Evolutionary conservation across 2,797 vertebrate species (phyloP).

Genomic region (Pangasius larnaudii): DNA sequence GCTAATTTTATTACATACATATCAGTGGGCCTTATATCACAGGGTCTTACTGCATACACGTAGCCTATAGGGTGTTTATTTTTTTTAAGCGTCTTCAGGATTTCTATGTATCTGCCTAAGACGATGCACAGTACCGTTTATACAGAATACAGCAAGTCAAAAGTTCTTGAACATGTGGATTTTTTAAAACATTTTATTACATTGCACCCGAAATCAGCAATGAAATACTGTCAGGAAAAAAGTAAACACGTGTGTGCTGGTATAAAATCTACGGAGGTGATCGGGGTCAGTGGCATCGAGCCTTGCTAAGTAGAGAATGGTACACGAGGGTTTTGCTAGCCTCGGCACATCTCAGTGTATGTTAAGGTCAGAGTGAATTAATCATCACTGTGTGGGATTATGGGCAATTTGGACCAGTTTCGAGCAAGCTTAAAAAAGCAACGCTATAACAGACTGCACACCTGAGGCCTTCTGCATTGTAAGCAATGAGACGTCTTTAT

Average conservation of each 20-base stretch:
- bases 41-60: too few species aligned
- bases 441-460: neutral
- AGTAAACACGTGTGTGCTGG: neutral
- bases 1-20: neutral
- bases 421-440: slow-evolving; percentile 18
- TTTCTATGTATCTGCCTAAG: neutral
- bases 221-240: neutral
- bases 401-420: slow-evolving; percentile 35
- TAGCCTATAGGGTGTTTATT: too few species aligned
- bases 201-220: neutral
- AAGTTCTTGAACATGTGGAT: neutral
- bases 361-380: slow-evolving; percentile 34
- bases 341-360: neutral
- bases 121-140: neutral
- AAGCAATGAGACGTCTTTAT: neutral
- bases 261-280: neutral
- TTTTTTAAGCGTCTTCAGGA: neutral
- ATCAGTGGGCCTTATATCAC: neutral
- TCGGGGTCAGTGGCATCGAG: neutral
- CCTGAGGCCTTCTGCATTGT: slow-evolving; percentile 7
- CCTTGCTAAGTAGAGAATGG: neutral
- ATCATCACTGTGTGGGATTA: neutral
- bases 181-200: neutral
- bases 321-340: slow-evolving; percentile 6
- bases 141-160: neutral